A percentile compares a stretch with the other conserved stretches of the same genome.
phyloP scores from a whole-genome alignment of 2,888 invertebrate species.

The Molorchus minor region DNA sequence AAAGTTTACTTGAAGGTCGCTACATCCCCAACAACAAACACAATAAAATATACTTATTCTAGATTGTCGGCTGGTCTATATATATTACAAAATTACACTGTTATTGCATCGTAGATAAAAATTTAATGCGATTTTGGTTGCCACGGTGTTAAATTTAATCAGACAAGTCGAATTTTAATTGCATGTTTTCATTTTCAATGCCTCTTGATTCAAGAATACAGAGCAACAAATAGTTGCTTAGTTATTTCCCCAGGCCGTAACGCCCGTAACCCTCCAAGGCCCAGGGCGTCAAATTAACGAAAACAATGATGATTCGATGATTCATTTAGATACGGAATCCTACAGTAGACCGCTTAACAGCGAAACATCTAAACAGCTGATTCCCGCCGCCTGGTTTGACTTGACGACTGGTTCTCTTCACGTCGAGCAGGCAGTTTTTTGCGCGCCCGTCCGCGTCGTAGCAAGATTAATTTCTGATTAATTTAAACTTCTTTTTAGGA shows the following conservation, averaged over 20 bases:
- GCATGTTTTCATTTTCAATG: no score
- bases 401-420: conserved; percentile 31
- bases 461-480: conserved; percentile 26
- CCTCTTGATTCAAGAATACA: no score
- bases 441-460: conserved; percentile 40
- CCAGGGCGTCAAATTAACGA: conserved; percentile 19
- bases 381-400: conserved; percentile 28
- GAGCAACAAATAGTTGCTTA: no score
- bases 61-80: no score
- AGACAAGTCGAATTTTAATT: no score
- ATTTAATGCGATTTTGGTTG: no score
- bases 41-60: no score
- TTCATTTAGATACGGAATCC: conserved; percentile 19
- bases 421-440: conserved; percentile 34
- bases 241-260: conserved; percentile 14
- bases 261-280: conserved; percentile 8
- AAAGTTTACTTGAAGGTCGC: no score
- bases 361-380: conserved; percentile 28
- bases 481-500: conserved; percentile 11
- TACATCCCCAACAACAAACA: no score
- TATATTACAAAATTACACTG: no score
- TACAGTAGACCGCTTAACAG: conserved; percentile 29
- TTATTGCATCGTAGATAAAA: no score
- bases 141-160: no score
- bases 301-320: conserved; percentile 31